Conservation (phyloP, 1,140 invertebrate genomes). For the Aphaenogaster ashmeadi region DNA sequence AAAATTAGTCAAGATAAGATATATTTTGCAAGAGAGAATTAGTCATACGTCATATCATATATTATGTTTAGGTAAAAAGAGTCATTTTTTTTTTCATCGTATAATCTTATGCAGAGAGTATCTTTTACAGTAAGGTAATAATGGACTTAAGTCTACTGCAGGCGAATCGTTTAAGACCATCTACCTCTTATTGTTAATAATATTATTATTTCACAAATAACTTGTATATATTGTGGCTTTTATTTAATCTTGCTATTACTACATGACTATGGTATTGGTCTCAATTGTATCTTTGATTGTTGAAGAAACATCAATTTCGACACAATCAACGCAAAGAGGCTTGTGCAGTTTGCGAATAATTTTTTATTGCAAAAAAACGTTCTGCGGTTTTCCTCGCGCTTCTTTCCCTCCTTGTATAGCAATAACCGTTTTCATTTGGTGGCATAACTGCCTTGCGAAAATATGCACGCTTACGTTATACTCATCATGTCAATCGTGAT, state of each 20-base stretch:
- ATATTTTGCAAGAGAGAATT: neutral
- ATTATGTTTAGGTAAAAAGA: neutral
- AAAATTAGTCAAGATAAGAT: neutral
- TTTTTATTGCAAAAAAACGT: slow-evolving; percentile 12
- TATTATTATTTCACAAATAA: slow-evolving; percentile 11
- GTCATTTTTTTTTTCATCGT: neutral
- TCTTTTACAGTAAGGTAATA: neutral
- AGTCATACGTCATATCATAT: neutral
- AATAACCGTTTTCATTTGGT: slow-evolving; percentile 7
- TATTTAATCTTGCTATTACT: neutral
- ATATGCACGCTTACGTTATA: slow-evolving; percentile 35
- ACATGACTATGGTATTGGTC: neutral
- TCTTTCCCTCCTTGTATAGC: neutral
- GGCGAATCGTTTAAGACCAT: neutral
- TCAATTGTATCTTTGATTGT: neutral
- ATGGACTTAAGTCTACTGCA: neutral
- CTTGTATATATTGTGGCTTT: neutral
- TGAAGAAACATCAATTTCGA: neutral
- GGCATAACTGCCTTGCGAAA: slow-evolving; percentile 35
- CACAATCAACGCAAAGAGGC: neutral
- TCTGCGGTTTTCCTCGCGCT: neutral
- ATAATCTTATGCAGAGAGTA: neutral
- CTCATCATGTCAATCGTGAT: slow-evolving; percentile 30
- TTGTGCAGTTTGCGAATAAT: slow-evolving; percentile 14
- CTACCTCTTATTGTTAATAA: neutral